Percentiles rank a stretch among this genome's conserved stretches.
Evolutionary conservation across 1,140 invertebrate species (phyloP).

Genomic region (Chironomus striatipennis): DNA sequence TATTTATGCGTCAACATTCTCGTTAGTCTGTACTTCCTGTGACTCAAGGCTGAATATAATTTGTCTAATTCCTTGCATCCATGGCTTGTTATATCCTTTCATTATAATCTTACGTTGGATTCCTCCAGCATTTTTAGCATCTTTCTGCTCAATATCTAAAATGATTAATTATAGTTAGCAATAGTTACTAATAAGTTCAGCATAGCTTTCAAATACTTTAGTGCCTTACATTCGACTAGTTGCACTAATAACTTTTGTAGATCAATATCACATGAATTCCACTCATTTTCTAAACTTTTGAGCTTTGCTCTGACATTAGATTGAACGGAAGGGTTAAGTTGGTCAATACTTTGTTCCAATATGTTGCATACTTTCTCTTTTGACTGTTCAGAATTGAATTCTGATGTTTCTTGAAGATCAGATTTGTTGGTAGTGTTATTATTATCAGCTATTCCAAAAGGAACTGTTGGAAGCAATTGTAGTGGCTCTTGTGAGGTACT

Average conservation of each 20-base stretch:
- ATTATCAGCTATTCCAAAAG: background rate
- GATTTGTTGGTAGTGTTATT: background rate
- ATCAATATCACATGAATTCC: background rate
- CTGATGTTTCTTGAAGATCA: background rate
- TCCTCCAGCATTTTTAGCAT: background rate
- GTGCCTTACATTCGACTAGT: background rate
- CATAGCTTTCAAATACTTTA: background rate
- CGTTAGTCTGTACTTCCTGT: background rate
- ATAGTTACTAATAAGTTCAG: no score
- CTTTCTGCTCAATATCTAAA: background rate
- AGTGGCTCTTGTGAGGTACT: background rate
- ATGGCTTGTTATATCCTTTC: background rate
- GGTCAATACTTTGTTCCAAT: background rate
- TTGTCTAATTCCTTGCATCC: background rate
- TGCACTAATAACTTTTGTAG: background rate
- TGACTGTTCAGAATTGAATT: background rate
- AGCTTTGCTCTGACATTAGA: background rate
- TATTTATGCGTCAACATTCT: background rate
- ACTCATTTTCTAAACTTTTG: background rate
- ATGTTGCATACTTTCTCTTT: background rate
- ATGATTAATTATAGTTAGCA: background rate
- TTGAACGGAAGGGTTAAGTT: background rate
- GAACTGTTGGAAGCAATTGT: background rate
- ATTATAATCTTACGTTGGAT: constrained; percentile 2
- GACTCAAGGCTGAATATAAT: constrained; percentile 3